Conservation (phyloP, 2,113 vertebrate species). For the Silurus meridionalis region DNA sequence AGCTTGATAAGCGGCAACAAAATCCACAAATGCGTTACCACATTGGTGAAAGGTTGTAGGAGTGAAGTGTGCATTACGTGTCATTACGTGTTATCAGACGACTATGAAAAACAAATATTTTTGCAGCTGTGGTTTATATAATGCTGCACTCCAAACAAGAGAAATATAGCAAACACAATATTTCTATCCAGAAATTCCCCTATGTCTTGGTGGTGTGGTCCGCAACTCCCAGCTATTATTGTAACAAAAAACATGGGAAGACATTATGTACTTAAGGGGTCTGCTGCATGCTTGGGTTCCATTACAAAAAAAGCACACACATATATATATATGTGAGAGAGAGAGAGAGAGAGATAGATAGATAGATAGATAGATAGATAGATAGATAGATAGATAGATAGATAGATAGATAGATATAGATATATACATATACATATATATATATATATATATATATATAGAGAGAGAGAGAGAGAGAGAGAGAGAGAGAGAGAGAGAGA, state of each 20-base stretch:
- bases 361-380: no score
- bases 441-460: no score
- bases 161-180: conserved; percentile 48
- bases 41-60: conserved; percentile 12
- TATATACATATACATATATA: no score
- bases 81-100: conserved; percentile 38
- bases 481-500: no score
- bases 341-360: no score
- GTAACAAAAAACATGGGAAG: conserved; percentile 53
- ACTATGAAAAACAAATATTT: conserved; percentile 28
- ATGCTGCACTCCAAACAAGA: conserved; percentile 27
- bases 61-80: conserved; percentile 11
- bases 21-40: background rate
- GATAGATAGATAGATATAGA: no score
- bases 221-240: conserved; percentile 44
- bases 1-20: conserved; percentile 16
- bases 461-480: no score
- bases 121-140: conserved; percentile 44
- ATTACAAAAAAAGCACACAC: conserved; percentile 19
- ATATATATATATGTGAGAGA: conserved; percentile 12
- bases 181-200: conserved; percentile 46
- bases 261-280: conserved; percentile 50
- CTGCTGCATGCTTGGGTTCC: conserved; percentile 53
- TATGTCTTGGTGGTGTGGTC: conserved; percentile 55
- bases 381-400: no score